A percentile compares a stretch with the other conserved stretches of the same genome.
These are phyloP conservation scores for Euglossa dilemma DNA, from an alignment of 1,140 invertebrate genomes.

Conservation along the genomic window DNA sequence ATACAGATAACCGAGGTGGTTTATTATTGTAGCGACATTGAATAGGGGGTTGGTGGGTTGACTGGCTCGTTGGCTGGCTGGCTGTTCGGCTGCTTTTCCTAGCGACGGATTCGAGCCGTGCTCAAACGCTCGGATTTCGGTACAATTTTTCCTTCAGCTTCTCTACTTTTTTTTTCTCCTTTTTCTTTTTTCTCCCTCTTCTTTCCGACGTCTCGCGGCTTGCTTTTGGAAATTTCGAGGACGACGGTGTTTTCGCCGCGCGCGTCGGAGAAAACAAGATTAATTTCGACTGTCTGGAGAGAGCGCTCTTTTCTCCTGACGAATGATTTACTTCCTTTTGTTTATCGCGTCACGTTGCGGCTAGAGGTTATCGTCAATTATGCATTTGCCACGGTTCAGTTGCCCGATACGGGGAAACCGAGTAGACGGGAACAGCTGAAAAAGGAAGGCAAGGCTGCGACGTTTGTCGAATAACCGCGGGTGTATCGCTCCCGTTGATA, in stretches of 20 bases:
- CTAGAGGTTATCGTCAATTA: slow-evolving; percentile 19
- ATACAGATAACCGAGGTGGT: slow-evolving; percentile 80
- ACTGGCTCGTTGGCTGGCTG: slow-evolving; percentile 59
- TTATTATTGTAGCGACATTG: slow-evolving; percentile 80
- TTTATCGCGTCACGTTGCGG: neutral
- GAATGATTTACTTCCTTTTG: slow-evolving; percentile 34
- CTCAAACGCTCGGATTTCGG: neutral
- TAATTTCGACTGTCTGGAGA: too few relatives aligned
- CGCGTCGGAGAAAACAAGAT: too few relatives aligned
- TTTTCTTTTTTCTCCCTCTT: neutral
- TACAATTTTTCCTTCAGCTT: neutral
- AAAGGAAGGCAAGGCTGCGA: neutral
- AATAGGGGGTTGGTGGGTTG: slow-evolving; percentile 74
- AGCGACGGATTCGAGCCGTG: slow-evolving; percentile 51
- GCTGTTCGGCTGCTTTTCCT: slow-evolving; percentile 50
- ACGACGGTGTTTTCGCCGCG: too few relatives aligned
- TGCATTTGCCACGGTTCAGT: neutral
- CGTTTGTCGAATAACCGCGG: neutral
- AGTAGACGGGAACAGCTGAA: neutral
- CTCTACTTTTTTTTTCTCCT: neutral
- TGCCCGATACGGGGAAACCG: neutral
- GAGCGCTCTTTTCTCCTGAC: neutral
- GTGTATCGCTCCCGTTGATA: slow-evolving; percentile 1
- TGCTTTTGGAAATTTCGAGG: too few relatives aligned
- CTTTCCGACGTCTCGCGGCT: too few relatives aligned